Evolutionary conservation across 2,888 invertebrate genomes (phyloP).

Genomic region (Frankliniella fusca): DNA sequence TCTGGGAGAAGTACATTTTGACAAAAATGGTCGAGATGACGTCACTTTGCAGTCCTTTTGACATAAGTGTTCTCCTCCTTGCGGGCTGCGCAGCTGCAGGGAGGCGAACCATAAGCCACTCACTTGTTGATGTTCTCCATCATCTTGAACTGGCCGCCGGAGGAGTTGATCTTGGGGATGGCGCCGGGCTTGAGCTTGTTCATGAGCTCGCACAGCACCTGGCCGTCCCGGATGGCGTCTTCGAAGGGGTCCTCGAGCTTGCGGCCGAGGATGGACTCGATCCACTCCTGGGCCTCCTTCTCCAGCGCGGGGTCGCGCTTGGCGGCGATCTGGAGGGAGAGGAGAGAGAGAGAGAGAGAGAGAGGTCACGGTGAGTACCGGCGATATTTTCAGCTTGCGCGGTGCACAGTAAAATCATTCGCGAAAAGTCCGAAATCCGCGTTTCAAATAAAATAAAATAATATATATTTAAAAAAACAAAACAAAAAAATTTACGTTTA

Average conservation of each 20-base stretch:
- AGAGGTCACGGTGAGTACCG: background rate
- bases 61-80: too few species aligned
- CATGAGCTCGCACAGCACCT: conserved; percentile 87
- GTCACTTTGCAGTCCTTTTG: too few species aligned
- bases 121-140: conserved; percentile 99
- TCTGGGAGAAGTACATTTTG: too few species aligned
- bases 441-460: too few species aligned
- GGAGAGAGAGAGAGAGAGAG: too few species aligned
- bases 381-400: background rate
- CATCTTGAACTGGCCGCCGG: conserved; percentile 97
- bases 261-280: conserved; percentile 78
- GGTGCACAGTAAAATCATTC: background rate
- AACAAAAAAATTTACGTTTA: too few species aligned
- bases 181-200: conserved; percentile 89
- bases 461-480: too few species aligned
- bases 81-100: too few species aligned
- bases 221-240: conserved; percentile 87
- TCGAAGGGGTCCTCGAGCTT: conserved; percentile 81
- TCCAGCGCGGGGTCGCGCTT: conserved; percentile 80
- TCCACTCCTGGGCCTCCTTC: conserved; percentile 87
- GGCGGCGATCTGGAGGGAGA: conserved; percentile 63
- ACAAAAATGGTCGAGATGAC: too few species aligned
- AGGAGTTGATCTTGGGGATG: conserved; percentile 84
- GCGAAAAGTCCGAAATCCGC: too few species aligned
- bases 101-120: conserved; percentile 45